Conservation (phyloP, 2,797 vertebrate species). For the Natrix natrix region DNA sequence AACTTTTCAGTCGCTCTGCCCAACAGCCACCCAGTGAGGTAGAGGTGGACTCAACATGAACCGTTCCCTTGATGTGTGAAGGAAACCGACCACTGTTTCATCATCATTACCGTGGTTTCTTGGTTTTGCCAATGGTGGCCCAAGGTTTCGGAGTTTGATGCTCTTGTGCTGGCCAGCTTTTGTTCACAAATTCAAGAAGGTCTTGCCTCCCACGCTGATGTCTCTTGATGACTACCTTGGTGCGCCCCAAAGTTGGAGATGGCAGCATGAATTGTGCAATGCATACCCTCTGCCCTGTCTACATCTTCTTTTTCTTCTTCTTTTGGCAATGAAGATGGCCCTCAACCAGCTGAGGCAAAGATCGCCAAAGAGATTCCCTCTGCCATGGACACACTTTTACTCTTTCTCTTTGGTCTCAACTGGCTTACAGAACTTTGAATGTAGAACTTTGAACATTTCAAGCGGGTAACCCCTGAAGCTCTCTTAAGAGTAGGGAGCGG, state of each 20-base stretch:
- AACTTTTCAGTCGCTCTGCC: background rate
- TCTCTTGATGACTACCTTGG: background rate
- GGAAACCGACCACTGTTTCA: background rate
- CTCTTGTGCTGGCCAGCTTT: background rate
- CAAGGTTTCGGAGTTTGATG: background rate
- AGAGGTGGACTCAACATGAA: background rate
- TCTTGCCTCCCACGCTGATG: rapidly evolving
- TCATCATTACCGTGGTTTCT: background rate
- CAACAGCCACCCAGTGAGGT: background rate
- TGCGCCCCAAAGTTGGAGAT: background rate
- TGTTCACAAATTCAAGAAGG: background rate
- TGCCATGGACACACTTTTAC: background rate
- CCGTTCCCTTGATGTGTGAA: background rate
- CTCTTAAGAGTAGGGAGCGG: background rate
- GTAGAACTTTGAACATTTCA: background rate
- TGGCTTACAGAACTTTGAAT: background rate
- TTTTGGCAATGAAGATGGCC: background rate
- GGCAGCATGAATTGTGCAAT: background rate
- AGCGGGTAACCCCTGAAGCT: background rate
- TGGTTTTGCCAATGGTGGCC: background rate
- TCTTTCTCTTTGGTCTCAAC: background rate
- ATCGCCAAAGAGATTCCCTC: background rate
- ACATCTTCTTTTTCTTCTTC: background rate
- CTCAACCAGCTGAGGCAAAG: background rate
- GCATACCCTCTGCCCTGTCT: rapidly evolving